Percentiles rank a stretch among this genome's conserved stretches.
Conservation (phyloP, 2,797 vertebrate genomes). For the Channa striata region DNA sequence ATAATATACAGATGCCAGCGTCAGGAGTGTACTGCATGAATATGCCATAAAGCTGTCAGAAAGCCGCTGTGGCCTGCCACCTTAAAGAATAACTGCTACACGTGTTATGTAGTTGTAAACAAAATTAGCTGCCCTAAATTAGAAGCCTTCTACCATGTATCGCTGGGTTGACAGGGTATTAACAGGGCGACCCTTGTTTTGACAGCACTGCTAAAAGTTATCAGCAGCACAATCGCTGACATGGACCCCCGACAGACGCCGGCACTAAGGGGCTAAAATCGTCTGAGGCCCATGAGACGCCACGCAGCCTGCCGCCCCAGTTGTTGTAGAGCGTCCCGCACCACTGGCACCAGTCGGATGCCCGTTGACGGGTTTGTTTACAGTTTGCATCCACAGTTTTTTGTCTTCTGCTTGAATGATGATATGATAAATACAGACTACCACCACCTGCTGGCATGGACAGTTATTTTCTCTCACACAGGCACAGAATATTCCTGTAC, state of each 20-base stretch:
- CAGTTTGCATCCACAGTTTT: too few relatives aligned
- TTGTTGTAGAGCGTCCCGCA: too few relatives aligned
- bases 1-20: slow-evolving; percentile 10
- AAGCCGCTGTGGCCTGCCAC: slow-evolving; percentile 3
- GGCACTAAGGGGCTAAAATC: background rate
- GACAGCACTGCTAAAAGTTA: slow-evolving; percentile 12
- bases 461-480: too few relatives aligned
- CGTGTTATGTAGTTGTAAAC: slow-evolving; percentile 21
- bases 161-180: slow-evolving; percentile 37
- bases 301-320: too few relatives aligned
- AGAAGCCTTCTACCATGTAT: slow-evolving; percentile 12
- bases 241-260: slow-evolving; percentile 13
- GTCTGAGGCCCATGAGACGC: too few relatives aligned
- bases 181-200: slow-evolving; percentile 9
- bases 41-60: slow-evolving; percentile 8
- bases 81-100: slow-evolving; percentile 36
- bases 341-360: too few relatives aligned
- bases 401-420: too few relatives aligned
- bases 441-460: too few relatives aligned
- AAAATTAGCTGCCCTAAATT: slow-evolving; percentile 29
- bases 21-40: slow-evolving; percentile 5
- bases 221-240: slow-evolving; percentile 14
- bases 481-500: too few relatives aligned
- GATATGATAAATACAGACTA: too few relatives aligned
- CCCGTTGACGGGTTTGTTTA: too few relatives aligned